Evolutionary conservation across 2,888 invertebrate genomes (phyloP), one percentile per base, ranked within the genome.

Genomic region (Caenorhabditis afra): DNA sequence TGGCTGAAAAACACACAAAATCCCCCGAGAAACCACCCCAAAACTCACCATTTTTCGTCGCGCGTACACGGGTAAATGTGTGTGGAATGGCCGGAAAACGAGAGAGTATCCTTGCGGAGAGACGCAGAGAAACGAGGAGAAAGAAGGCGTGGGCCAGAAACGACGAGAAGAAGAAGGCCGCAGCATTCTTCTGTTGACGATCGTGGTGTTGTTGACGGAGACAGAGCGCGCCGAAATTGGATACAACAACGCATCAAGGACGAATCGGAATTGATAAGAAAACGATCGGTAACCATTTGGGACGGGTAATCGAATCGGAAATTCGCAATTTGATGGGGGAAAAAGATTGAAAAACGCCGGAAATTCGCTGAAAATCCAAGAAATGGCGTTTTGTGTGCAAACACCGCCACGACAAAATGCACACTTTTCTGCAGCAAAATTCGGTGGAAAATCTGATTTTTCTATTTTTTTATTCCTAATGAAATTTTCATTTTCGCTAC

Each of bases 1-100:
- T 35, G 71, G 66, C 80, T 76, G 59, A 29, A 29, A 29, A 29
- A 29, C 3, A 29, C 3, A 29, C 3, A 29, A 29, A 29, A 29
- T 29, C 7, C 7, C 29, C 29, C 29, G 29, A 16, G n/a, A 45
- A 41, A 20, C 12, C n/a, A n/a, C n/a, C n/a, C n/a, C n/a, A n/a
- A n/a, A 55, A 7, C 79, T 71, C 57, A 81, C 82, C 82, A 82
- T 82, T 82, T 79, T 82, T 39, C 41, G 58, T 47, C 58, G 57
- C 18, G 64, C 65, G 18, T 11, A 45, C 58, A 52, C 57, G 22
- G 12, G 44, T 29, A 57, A 53, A 55, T 67, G 61, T 29, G 75
- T 41, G 29, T 67, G 67, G 44, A 62, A 66, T 55, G 57, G 50
- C n/a, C 59, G 74, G 45, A 52, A 29, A 7, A 52, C 22, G 67